phyloP scores from a whole-genome alignment of 2,888 invertebrate genomes.

The Eucriotettix oculatus region DNA sequence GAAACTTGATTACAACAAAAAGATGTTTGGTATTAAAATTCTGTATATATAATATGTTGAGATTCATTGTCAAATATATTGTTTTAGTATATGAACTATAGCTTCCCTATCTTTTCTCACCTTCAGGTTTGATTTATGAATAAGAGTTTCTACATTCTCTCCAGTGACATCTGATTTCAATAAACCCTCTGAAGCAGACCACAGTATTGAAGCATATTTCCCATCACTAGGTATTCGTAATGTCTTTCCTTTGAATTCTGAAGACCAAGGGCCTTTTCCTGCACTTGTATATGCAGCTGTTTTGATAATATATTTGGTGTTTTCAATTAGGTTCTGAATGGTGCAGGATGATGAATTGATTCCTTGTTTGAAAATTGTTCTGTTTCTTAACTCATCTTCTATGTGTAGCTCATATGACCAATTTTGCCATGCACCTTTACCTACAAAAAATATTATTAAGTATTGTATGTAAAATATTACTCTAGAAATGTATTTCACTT shows the following conservation, averaged over 20 bases:
- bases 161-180: constrained; percentile 70
- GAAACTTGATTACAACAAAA: not conserved
- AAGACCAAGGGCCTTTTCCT: constrained; percentile 64
- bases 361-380: constrained; percentile 26
- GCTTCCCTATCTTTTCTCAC: constrained; percentile 16
- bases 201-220: constrained; percentile 44
- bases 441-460: constrained; percentile 19
- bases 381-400: constrained; percentile 32
- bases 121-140: constrained; percentile 41
- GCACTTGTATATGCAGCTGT: constrained; percentile 62
- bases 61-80: no score
- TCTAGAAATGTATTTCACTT: no score
- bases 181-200: constrained; percentile 61
- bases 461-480: no score
- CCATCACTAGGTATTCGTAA: constrained; percentile 29
- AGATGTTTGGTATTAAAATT: not conserved
- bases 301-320: constrained; percentile 59
- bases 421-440: constrained; percentile 46
- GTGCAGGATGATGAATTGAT: constrained; percentile 44
- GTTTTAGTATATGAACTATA: no score
- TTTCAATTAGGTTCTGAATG: constrained; percentile 52
- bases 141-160: constrained; percentile 50
- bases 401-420: constrained; percentile 66
- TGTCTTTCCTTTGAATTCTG: constrained; percentile 30
- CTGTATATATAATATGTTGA: not conserved